A percentile compares a stretch with the other conserved stretches of the same genome.
These are phyloP conservation scores for Cariama cristata DNA, from an alignment of 2,113 vertebrate species.

Conservation along the genomic window DNA sequence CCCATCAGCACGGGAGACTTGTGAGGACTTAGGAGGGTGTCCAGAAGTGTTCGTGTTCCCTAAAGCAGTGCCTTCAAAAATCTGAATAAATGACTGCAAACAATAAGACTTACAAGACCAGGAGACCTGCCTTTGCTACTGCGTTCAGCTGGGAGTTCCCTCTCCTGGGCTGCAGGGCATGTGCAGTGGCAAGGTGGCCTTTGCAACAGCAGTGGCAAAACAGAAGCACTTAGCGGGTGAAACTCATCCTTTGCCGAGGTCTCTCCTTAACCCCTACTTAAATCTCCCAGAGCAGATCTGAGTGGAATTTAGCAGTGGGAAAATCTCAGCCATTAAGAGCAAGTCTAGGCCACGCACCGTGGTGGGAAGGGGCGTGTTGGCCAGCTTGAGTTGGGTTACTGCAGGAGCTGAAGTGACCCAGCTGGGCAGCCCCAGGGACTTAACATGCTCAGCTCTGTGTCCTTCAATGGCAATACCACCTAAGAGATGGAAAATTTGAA, in stretches of 20 bases:
- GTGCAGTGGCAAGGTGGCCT: background rate
- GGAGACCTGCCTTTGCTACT: background rate
- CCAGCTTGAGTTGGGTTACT: background rate
- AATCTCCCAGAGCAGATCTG: background rate
- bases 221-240: background rate
- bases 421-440: background rate
- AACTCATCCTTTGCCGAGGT: background rate
- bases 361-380: fast-evolving
- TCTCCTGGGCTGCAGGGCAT: background rate
- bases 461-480: background rate
- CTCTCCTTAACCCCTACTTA: background rate
- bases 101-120: background rate
- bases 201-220: background rate
- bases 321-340: background rate
- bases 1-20: background rate
- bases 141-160: background rate
- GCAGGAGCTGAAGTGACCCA: background rate
- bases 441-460: background rate
- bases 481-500: slow-evolving; percentile 11
- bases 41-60: background rate
- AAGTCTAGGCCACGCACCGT: fast-evolving
- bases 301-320: background rate
- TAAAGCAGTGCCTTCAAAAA: background rate
- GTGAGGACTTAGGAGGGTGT: background rate
- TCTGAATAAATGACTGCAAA: background rate